A percentile compares a stretch with the other conserved stretches of the same genome.
phyloP scores from a whole-genome alignment of 2,888 invertebrate genomes.

The Patella ulyssiponensis region DNA sequence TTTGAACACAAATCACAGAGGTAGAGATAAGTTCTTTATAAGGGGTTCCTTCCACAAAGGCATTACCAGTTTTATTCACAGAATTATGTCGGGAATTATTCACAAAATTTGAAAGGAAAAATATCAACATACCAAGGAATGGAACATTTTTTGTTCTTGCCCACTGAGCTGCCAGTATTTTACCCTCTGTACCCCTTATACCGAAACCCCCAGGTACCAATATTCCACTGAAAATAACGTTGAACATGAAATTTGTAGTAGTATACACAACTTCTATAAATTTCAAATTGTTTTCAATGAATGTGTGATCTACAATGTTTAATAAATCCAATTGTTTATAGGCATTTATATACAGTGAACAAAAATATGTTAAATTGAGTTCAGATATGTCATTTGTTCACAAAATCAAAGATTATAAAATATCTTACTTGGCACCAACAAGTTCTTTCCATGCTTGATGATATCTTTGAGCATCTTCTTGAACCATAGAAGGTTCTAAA shows the following conservation, averaged over 20 bases:
- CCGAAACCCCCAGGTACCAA: constrained; percentile 99
- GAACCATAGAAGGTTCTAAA: constrained; percentile 83
- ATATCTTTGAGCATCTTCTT: constrained; percentile 85
- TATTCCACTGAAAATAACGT: constrained; percentile 80
- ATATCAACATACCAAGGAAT: constrained; percentile 80
- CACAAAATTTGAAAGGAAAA: neutral
- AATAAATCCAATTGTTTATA: neutral
- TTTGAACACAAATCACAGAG: too few relatives aligned
- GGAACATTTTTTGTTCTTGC: constrained; percentile 92
- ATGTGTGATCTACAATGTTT: too few relatives aligned
- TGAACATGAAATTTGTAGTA: too few relatives aligned
- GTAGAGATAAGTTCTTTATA: too few relatives aligned
- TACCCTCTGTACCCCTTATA: constrained; percentile 94
- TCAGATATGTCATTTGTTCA: neutral
- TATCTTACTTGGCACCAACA: constrained; percentile 77
- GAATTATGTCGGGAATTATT: neutral
- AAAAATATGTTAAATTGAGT: neutral
- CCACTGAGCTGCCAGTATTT: constrained; percentile 93
- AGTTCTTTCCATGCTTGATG: constrained; percentile 94
- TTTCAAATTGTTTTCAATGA: too few relatives aligned
- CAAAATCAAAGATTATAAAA: neutral
- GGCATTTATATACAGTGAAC: neutral
- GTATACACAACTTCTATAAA: too few relatives aligned
- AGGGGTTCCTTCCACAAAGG: neutral
- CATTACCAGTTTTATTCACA: neutral